A percentile compares a stretch with the other conserved stretches of the same genome.
phyloP scores from a whole-genome alignment of 2,888 invertebrate genomes.

The Ichneumon xanthorius region DNA sequence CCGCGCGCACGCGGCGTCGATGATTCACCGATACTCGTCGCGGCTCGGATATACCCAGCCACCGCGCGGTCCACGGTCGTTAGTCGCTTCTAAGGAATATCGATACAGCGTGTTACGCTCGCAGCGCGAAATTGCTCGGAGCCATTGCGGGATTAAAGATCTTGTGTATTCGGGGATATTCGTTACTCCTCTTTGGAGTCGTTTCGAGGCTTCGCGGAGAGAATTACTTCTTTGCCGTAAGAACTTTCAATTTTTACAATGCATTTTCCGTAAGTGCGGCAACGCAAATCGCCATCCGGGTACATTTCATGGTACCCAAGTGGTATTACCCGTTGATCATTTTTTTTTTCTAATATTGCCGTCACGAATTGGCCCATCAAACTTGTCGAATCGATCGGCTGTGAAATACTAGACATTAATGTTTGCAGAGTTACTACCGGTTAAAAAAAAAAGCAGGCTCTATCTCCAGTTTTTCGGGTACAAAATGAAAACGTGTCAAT shows the following conservation, averaged over 20 bases:
- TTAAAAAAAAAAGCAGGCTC: too few species aligned
- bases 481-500: too few species aligned
- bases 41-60: constrained; percentile 50
- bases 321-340: background rate
- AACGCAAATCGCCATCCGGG: background rate
- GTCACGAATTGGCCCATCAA: too few species aligned
- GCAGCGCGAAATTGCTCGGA: constrained; percentile 12
- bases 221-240: background rate
- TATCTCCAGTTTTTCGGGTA: too few species aligned
- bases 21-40: constrained; percentile 69
- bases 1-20: constrained; percentile 64
- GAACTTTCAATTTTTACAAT: background rate
- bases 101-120: constrained; percentile 53
- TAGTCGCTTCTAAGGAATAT: constrained; percentile 67
- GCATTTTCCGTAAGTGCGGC: background rate
- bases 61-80: constrained; percentile 49
- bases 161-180: background rate
- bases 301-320: background rate
- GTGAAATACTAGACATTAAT: too few species aligned
- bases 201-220: background rate
- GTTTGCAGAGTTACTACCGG: too few species aligned
- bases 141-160: constrained; percentile 58
- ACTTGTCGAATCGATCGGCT: too few species aligned
- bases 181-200: background rate
- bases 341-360: too few species aligned